Conservation (phyloP, 2,888 invertebrate genomes). For the Cryptus armator region DNA sequence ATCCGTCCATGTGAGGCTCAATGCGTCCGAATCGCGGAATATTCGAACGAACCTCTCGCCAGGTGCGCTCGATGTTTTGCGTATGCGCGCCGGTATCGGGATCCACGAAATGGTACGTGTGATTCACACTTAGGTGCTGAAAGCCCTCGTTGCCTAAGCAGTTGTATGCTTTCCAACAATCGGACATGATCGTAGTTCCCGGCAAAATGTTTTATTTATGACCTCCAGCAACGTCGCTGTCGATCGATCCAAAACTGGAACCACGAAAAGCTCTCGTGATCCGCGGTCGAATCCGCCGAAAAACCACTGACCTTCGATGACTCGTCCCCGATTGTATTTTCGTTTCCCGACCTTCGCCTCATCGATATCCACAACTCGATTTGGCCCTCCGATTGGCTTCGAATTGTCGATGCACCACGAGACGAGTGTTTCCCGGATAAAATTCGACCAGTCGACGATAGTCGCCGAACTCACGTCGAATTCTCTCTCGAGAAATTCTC, state of each 20-base stretch:
- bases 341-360: constrained; percentile 63
- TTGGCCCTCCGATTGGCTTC: constrained; percentile 27
- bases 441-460: constrained; percentile 3
- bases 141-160: constrained; percentile 68
- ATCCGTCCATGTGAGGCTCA: constrained; percentile 43
- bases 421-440: neutral
- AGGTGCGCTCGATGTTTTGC: constrained; percentile 70
- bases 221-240: constrained; percentile 62
- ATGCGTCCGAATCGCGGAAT: constrained; percentile 61
- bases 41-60: constrained; percentile 63
- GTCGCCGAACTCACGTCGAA: neutral
- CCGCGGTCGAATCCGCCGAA: constrained; percentile 49
- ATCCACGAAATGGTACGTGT: constrained; percentile 55
- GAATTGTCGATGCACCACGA: neutral
- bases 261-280: constrained; percentile 52
- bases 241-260: constrained; percentile 57
- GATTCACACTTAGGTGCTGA: constrained; percentile 71
- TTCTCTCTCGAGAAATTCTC: neutral
- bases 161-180: constrained; percentile 75
- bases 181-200: constrained; percentile 72
- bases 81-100: constrained; percentile 71
- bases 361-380: constrained; percentile 58
- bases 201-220: constrained; percentile 70
- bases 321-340: constrained; percentile 64
- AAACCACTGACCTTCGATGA: constrained; percentile 65